Evolutionary conservation across 2,113 vertebrate species (phyloP), one percentile per base, ranked within the genome.

Genomic region (Neoarius graeffei): DNA sequence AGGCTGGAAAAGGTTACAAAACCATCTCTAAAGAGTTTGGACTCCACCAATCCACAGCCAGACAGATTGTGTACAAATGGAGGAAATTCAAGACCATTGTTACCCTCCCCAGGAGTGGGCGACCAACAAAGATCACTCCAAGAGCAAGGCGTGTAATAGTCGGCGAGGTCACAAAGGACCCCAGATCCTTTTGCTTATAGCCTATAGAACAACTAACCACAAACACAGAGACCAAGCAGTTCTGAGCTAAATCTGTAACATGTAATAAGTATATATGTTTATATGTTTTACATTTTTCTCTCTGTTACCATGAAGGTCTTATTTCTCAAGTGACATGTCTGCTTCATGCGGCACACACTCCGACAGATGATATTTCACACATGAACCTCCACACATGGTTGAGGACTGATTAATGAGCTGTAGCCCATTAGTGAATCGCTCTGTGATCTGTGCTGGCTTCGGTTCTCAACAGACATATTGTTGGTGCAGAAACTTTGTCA

Each of bases 381-480:
- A 77, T 30, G 57, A 48, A 50, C 71, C 83, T 35, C 80, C 80
- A 85, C 86, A 85, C 59, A 62, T 54, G 57, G 81, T 48, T 60
- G 79, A 87, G 62, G 77, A 88, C 64, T 85, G 87, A 91, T 86
- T 86, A 83, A 91, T 91, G 86, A 50, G 80, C 64, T 60, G 59
- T 81, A 91, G 83, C 62, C 85, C 86, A 82, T 89, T 89, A 89
- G 54, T 85, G 82, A 85, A 77, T 73, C 25, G 54, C 83, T 74
- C 64, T 83, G 57, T 76, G 90, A 84, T 85, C 88, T 89, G 66
- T 83, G 52, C 85, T 83, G 79, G 67, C 66, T 82, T 73, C 54
- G 23, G 56, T 86, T 80, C 83, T 88, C 30, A 77, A 50, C 60
- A 20, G 30, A 79, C 83, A 67, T 85, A 59, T 50, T 76, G 27